Evolutionary conservation across 2,888 invertebrate species (phyloP), one percentile per base, ranked within the genome.

Genomic region (Drosophila buzzatii): DNA sequence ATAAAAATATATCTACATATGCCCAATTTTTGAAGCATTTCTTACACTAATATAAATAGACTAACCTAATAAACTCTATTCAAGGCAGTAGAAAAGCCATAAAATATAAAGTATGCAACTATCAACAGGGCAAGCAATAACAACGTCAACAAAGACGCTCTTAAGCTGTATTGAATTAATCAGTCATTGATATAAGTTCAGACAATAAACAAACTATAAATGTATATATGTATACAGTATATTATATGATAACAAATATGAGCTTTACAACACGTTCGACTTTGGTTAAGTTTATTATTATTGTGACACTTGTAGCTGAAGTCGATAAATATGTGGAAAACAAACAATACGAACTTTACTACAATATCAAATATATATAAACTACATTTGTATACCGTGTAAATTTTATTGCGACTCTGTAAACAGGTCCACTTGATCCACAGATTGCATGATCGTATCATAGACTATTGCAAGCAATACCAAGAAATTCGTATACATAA

Each of bases 151-250:
- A 63, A 45, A 44, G 37, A 18, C 0, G 9, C 18, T 56, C 55
- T 55, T 18, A 18, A 52, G 35, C 44, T 33, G n/a, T 41, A 60
- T 52, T 63, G 37, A 66, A 53, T 66, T 63, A 51, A 51, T 51
- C 49, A 51, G 49, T 51, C n/a, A 53, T 44, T 52, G 31, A 51
- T 52, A 62, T 42, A 51, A 35, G n/a, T 44, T 39, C 53, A 62
- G 31, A 14, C 51, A 39, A 35, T 33, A 16, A 33, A 44, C 33
- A 44, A 14, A 45, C 44, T 35, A 7, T 23, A 35, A 10, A 6
- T 16, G 16, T 57, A 12, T 55, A 39, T 27, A 55, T 10, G 27
- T 27, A 27, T 27, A 27, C 27, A 27, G 14, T 39, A 10, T 23
- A 27, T 39, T 27, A 41, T 41, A 41, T 12, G n/a, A 55, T n/a